These are phyloP conservation scores for Chaetoderma sp. DNA, from an alignment of 2,888 invertebrate species.

Conservation along the genomic window DNA sequence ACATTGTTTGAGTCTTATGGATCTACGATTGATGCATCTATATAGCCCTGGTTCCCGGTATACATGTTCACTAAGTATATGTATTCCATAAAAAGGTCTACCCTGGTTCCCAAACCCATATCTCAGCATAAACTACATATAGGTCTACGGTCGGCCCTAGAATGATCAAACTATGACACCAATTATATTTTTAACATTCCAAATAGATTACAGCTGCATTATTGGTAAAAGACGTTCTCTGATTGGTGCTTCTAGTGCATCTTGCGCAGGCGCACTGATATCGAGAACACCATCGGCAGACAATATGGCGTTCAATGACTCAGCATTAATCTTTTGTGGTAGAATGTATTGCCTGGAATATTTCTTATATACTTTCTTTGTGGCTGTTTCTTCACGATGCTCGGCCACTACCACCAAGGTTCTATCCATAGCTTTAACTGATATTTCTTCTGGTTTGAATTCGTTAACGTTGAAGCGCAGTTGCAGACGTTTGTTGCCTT, in stretches of 20 bases:
- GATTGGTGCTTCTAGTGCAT: slow-evolving; percentile 76
- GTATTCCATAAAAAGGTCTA: no score
- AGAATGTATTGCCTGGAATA: slow-evolving; percentile 97
- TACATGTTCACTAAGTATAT: no score
- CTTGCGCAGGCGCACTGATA: slow-evolving; percentile 94
- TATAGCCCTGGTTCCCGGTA: no score
- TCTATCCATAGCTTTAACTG: slow-evolving; percentile 98
- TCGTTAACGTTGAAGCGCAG: slow-evolving; percentile 97
- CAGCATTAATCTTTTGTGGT: slow-evolving; percentile 96
- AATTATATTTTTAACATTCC: no score
- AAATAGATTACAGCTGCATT: no score
- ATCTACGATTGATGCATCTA: no score
- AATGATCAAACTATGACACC: no score
- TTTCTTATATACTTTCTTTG: slow-evolving; percentile 96
- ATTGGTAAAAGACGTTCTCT: slow-evolving; percentile 85
- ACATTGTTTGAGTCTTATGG: no score
- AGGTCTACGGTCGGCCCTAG: no score
- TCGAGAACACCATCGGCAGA: slow-evolving; percentile 97
- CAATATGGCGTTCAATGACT: slow-evolving; percentile 93
- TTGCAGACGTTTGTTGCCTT: slow-evolving; percentile 89
- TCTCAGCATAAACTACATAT: no score
- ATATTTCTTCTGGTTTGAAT: slow-evolving; percentile 95
- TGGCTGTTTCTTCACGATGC: slow-evolving; percentile 97
- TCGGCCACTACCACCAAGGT: slow-evolving; percentile 93
- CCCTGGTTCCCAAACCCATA: no score